Conservation (phyloP, 2,888 invertebrate genomes). For the Drymonia ruficornis region DNA sequence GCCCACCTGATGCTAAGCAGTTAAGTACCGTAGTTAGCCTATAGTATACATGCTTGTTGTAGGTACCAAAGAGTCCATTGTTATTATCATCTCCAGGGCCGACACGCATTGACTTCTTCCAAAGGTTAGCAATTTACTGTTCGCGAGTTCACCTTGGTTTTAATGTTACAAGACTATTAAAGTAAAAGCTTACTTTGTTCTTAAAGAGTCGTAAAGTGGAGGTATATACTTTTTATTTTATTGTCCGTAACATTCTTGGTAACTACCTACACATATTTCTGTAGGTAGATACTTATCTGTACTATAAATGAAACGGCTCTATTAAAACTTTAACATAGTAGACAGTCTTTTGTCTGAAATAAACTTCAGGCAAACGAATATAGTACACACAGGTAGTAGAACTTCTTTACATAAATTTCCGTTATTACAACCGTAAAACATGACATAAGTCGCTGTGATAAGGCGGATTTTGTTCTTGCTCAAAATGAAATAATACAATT, state of each 20-base stretch:
- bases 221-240: background rate
- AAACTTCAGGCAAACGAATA: too few species aligned
- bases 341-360: too few species aligned
- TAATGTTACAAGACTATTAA: background rate
- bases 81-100: background rate
- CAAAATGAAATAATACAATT: too few species aligned
- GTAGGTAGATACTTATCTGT: background rate
- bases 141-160: background rate
- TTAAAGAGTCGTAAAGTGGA: background rate
- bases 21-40: too few species aligned
- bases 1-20: too few species aligned
- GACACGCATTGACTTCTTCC: background rate
- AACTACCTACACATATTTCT: background rate
- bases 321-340: too few species aligned
- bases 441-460: too few species aligned
- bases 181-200: slow-evolving; percentile 1
- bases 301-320: background rate
- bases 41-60: too few species aligned
- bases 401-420: too few species aligned
- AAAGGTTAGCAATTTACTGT: slow-evolving; percentile 2
- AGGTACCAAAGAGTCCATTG: background rate
- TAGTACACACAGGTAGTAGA: too few species aligned
- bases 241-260: background rate
- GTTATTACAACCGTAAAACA: too few species aligned
- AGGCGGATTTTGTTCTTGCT: too few species aligned